Conservation (phyloP, 2,797 vertebrate species). For the Lacerta viridis region DNA sequence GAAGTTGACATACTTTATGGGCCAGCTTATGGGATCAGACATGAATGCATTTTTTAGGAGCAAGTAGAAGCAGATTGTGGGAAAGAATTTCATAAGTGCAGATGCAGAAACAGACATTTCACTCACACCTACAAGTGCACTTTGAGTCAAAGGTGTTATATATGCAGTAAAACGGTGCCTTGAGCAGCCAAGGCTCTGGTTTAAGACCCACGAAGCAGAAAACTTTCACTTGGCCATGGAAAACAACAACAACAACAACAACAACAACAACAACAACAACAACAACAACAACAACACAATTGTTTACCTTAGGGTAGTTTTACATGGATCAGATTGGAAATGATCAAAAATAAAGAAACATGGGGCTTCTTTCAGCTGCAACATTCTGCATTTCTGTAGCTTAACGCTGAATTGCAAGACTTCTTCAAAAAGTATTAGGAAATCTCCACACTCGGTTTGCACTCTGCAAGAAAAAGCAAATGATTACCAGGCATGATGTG, state of each 20-base stretch:
- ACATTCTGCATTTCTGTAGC: conserved; percentile 38
- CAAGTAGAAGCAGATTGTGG: conserved; percentile 61
- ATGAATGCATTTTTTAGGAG: conserved; percentile 38
- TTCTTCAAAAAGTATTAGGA: conserved; percentile 26
- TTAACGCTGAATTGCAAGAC: conserved; percentile 23
- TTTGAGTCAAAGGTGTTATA: conserved; percentile 35
- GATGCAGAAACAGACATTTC: conserved; percentile 39
- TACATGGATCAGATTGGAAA: conserved; percentile 23
- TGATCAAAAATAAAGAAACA: conserved; percentile 26
- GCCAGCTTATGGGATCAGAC: conserved; percentile 52
- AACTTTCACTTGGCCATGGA: conserved; percentile 8
- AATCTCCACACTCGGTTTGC: conserved; percentile 42
- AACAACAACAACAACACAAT: conserved; percentile 25
- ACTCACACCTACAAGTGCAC: conserved; percentile 18
- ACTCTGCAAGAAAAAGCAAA: conserved; percentile 53
- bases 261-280: not conserved
- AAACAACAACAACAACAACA: conserved; percentile 30
- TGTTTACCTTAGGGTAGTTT: conserved; percentile 20
- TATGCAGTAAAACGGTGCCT: conserved; percentile 34
- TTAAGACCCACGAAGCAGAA: conserved; percentile 42
- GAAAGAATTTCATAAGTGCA: conserved; percentile 46
- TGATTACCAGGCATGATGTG: conserved; percentile 8
- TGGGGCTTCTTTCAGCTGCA: conserved; percentile 47
- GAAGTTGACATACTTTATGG: conserved; percentile 49
- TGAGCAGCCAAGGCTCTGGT: conserved; percentile 39